These are phyloP conservation scores for Euphysa ruthae DNA, from an alignment of 30 jellyfish, hydroid and myxozoan genomes.

Conservation along the genomic window DNA sequence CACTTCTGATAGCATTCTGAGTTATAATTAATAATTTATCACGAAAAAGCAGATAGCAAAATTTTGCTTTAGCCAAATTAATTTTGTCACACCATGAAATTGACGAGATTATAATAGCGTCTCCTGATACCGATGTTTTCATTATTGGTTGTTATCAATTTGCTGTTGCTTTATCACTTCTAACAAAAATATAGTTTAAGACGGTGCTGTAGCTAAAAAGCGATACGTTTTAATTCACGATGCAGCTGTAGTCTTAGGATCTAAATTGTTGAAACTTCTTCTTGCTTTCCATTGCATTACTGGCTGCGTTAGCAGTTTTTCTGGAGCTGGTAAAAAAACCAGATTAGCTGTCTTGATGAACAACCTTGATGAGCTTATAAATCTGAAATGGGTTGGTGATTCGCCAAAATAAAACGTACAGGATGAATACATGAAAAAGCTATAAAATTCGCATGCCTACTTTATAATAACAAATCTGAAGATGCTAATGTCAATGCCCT, in stretches of 20 bases:
- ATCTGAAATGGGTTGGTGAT: background rate
- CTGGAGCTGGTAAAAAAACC: background rate
- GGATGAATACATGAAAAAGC: background rate
- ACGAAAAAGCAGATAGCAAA: background rate
- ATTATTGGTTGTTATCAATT: no score
- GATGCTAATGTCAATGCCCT: no score
- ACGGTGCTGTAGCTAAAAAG: background rate
- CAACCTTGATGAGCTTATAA: background rate
- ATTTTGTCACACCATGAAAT: no score
- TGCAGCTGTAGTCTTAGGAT: no score
- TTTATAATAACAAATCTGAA: background rate
- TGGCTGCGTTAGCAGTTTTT: background rate
- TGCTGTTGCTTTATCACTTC: background rate
- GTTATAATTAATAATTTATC: background rate
- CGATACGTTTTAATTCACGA: no score
- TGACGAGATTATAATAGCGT: no score
- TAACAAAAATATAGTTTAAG: background rate
- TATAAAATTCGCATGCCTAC: background rate
- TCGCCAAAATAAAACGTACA: background rate
- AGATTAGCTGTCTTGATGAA: background rate
- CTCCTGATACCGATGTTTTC: no score
- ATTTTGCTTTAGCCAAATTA: background rate
- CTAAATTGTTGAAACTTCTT: no score
- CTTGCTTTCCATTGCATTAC: background rate
- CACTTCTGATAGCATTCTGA: background rate